phyloP scores from a whole-genome alignment of 2,888 invertebrate genomes.

The Uloborus plumipes region DNA sequence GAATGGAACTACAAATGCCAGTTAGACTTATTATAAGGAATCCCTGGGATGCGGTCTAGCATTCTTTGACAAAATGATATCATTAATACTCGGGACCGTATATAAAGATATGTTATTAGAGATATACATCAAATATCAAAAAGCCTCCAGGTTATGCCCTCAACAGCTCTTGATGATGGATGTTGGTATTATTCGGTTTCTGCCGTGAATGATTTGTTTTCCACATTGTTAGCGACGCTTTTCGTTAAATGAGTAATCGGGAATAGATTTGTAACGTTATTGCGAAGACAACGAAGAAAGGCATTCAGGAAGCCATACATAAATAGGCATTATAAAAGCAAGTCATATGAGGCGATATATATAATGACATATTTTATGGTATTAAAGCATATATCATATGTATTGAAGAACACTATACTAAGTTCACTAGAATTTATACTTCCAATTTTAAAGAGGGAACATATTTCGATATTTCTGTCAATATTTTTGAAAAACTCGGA shows the following conservation, averaged over 20 bases:
- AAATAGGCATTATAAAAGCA: background rate
- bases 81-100: conserved; percentile 54
- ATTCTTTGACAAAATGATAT: conserved; percentile 57
- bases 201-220: conserved; percentile 40
- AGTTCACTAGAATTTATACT: background rate
- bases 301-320: conserved; percentile 1
- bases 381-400: too few relatives aligned
- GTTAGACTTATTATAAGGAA: conserved; percentile 47
- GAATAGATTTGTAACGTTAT: too few relatives aligned
- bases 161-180: conserved; percentile 45
- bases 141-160: conserved; percentile 43
- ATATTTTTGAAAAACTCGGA: background rate
- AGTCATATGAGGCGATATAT: too few relatives aligned
- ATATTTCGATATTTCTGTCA: background rate
- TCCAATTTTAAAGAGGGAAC: background rate
- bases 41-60: conserved; percentile 38
- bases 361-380: too few relatives aligned
- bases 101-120: conserved; percentile 52
- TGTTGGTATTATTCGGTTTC: conserved; percentile 40
- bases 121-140: conserved; percentile 55
- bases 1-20: conserved; percentile 49
- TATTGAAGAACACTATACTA: too few relatives aligned
- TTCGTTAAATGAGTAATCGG: background rate
- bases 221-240: conserved; percentile 8
- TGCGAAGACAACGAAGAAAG: too few relatives aligned